Evolutionary conservation across 1,140 invertebrate genomes (phyloP).

Genomic region (Coenobita brevimanus): DNA sequence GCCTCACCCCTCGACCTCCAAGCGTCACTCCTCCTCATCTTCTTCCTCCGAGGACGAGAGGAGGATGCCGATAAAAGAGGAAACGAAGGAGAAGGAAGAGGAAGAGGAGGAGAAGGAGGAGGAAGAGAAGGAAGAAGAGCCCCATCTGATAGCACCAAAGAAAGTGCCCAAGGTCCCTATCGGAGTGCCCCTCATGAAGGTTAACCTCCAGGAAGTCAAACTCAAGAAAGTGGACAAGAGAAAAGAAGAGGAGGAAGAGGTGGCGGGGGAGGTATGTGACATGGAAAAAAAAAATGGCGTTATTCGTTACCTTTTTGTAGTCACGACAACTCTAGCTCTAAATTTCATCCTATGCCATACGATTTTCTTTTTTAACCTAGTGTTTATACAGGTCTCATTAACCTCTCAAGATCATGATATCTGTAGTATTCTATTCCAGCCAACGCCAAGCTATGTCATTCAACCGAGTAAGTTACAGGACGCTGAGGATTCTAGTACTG

Average conservation of each 20-base stretch:
- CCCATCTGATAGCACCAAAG: conserved; percentile 35
- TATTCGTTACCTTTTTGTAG: neutral
- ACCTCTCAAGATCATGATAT: too few species aligned
- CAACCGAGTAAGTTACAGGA: too few species aligned
- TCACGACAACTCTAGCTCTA: too few species aligned
- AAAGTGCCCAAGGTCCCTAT: conserved; percentile 27
- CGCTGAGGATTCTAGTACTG: too few species aligned
- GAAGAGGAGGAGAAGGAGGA: neutral
- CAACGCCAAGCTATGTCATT: too few species aligned
- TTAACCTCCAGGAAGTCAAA: conserved; percentile 14
- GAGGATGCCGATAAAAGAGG: neutral
- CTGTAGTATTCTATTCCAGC: too few species aligned
- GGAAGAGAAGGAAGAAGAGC: conserved; percentile 21
- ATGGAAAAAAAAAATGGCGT: neutral
- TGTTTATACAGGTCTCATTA: too few species aligned
- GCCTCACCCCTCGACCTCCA: neutral
- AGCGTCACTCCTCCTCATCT: neutral
- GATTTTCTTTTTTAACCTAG: too few species aligned
- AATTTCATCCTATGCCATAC: neutral
- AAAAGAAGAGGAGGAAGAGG: neutral
- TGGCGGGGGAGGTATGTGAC: neutral
- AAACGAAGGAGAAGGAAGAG: neutral
- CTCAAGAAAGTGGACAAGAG: conserved; percentile 24
- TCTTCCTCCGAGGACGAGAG: neutral
- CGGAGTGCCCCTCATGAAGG: neutral